Evolutionary conservation across 2,888 invertebrate species (phyloP).

Genomic region (Ophion obscuratus): DNA sequence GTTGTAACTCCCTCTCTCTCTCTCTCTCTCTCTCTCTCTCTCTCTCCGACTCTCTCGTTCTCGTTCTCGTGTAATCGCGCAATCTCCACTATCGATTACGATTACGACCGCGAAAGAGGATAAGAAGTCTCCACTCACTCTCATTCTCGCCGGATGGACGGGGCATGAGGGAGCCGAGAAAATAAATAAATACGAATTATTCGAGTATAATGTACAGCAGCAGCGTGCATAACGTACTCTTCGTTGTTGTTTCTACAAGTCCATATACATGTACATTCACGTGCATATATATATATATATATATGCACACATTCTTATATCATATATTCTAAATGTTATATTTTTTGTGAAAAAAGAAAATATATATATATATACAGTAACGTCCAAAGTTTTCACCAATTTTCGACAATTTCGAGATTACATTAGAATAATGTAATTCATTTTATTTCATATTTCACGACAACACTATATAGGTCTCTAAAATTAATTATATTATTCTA

Average conservation of each 20-base stretch:
- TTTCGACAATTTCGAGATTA: too few species aligned
- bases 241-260: background rate
- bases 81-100: constrained; percentile 56
- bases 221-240: constrained; percentile 26
- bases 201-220: constrained; percentile 20
- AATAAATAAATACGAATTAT: constrained; percentile 32
- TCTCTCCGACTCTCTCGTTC: constrained; percentile 15
- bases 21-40: constrained; percentile 17
- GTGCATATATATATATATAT: constrained; percentile 15
- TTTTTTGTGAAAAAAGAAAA: background rate
- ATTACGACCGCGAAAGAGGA: constrained; percentile 38
- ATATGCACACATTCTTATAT: background rate
- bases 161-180: background rate
- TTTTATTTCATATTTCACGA: too few species aligned
- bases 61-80: constrained; percentile 38
- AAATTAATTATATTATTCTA: too few species aligned
- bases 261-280: background rate
- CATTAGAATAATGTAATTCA: too few species aligned
- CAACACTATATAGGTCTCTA: too few species aligned
- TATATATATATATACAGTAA: too few species aligned
- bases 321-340: background rate
- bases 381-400: too few species aligned
- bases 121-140: constrained; percentile 3
- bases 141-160: background rate
- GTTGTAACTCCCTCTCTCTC: constrained; percentile 17